Base-by-base conservation (phyloP, 2,888 invertebrate genomes). In the Volucella bombylans region DNA sequence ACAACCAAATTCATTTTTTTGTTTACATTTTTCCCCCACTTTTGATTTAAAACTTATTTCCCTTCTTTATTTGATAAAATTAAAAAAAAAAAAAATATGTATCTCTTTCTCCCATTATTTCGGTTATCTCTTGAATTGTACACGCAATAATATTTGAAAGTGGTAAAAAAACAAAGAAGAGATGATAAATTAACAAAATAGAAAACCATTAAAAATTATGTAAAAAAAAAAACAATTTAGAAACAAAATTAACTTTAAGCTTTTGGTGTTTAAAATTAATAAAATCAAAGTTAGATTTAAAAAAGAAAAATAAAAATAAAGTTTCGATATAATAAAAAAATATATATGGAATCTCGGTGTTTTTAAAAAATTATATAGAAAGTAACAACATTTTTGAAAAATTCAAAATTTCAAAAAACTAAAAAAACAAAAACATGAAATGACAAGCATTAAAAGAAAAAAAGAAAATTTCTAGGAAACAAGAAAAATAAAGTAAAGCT, bases 221-320 rank as follows among this genome's bases (percentile, higher is more conserved):
- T 86, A 82, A 82, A 86, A 80, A 81, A 64, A 64, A 61, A 87
- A 87, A 89, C 87, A 88, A 87, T 89, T 89, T 89, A 89, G 89
- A 88, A 87, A 86, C 82, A 85, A 87, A 74, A 86, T 89, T 90
- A 90, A 91, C 90, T 89, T 90, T 91, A 91, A 91, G 91, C 91
- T 91, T 91, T 91, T 88, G 91, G 90, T 91, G 91, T 91, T 91
- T 90, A 90, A 89, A 89, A 88, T 88, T 78, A 86, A 87, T 62
- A 86, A 87, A 85, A 86, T 83, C 86, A 86, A 78, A 87, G 74
- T 62, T 86, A 88, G 86, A 73, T 59, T 76, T 23, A 72, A 83
- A 86, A 88, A 82, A 77, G 87, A 87, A 87, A 87, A 83, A 86
- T 62, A 71, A 65, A 76, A 68, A 61, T 64, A 69, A 72, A 15